These are phyloP conservation scores for Prunella fulvescens DNA, from an alignment of 2,113 vertebrate genomes.

Conservation along the genomic window DNA sequence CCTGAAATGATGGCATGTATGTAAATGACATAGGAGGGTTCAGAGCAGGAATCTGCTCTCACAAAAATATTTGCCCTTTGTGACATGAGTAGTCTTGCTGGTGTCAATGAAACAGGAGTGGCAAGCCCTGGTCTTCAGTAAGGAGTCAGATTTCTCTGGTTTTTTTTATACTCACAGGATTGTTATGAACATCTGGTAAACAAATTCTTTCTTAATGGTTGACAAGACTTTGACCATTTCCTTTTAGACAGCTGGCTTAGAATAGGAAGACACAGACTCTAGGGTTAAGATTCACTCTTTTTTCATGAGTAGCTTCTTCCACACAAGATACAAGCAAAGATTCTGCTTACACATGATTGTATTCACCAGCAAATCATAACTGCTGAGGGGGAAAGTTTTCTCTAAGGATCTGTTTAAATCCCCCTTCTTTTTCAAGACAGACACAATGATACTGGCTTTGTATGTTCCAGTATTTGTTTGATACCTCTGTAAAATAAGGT, in stretches of 20 bases:
- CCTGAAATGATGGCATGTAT: background rate
- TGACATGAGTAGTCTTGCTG: conserved; percentile 22
- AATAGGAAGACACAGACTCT: background rate
- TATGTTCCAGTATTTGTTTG: background rate
- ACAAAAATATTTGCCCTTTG: conserved; percentile 33
- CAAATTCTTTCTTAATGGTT: conserved; percentile 34
- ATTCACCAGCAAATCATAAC: background rate
- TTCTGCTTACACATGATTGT: background rate
- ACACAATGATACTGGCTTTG: background rate
- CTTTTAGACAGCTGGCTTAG: conserved; percentile 30
- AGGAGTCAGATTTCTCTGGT: background rate
- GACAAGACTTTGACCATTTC: conserved; percentile 40
- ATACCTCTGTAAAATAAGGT: background rate
- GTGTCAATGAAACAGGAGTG: conserved; percentile 37
- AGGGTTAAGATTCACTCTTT: background rate
- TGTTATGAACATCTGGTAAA: conserved; percentile 55
- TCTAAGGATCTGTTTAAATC: background rate
- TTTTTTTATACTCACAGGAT: background rate
- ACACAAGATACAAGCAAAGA: background rate
- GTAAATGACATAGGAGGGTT: background rate
- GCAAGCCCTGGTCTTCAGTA: background rate
- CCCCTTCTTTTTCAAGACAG: background rate
- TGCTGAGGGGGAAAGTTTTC: background rate
- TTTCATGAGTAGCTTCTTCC: background rate
- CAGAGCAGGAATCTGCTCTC: conserved; percentile 12